Conservation (phyloP, 2,888 invertebrate species). For the Lysandra coridon region DNA sequence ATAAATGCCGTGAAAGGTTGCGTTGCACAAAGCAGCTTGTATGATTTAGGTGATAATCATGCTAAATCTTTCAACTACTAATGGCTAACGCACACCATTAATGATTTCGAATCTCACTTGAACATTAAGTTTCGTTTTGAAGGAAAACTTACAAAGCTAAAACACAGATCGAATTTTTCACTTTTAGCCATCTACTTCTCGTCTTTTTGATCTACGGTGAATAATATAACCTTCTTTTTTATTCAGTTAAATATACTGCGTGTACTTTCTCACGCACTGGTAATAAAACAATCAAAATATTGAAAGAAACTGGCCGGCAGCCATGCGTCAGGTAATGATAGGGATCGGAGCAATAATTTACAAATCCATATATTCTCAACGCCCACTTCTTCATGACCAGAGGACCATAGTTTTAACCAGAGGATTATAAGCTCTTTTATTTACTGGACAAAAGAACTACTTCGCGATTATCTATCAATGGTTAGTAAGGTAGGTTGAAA, state of each 20-base stretch:
- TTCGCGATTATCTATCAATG: not conserved
- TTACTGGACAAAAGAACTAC: not conserved
- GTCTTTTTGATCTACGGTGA: no score
- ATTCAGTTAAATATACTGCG: conserved; percentile 49
- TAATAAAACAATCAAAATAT: conserved; percentile 49
- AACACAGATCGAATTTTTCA: no score
- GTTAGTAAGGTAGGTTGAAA: not conserved
- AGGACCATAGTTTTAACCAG: conserved; percentile 8
- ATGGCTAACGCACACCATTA: no score
- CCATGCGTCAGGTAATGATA: conserved; percentile 69
- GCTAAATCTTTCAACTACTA: no score
- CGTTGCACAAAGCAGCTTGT: no score
- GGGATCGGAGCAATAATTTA: conserved; percentile 71
- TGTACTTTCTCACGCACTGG: conserved; percentile 61
- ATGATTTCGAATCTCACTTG: no score
- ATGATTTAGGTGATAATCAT: no score
- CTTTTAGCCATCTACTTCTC: no score
- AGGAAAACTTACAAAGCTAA: no score
- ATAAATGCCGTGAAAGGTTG: no score
- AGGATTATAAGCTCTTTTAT: not conserved
- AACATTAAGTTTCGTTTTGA: no score
- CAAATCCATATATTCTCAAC: conserved; percentile 58
- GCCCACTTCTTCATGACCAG: conserved; percentile 49
- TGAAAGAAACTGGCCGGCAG: conserved; percentile 63
- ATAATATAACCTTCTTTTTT: not conserved